Conservation (phyloP, 1,140 invertebrate species). For the Mercenaria mercenaria region DNA sequence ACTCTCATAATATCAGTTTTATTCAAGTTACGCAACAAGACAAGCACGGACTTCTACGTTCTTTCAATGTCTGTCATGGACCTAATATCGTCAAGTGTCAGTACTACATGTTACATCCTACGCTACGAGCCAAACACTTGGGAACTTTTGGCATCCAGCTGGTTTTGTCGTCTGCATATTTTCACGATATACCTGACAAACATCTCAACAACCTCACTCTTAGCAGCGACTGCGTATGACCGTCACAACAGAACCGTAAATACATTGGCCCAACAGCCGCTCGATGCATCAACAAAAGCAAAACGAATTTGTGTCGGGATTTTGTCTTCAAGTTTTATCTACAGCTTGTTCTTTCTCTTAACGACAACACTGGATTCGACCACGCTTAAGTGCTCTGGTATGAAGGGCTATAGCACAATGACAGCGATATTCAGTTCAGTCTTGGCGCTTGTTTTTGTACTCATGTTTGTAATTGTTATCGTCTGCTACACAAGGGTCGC, state of each 20-base stretch:
- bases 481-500: background rate
- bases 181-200: background rate
- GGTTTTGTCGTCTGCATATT: background rate
- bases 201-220: background rate
- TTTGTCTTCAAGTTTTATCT: background rate
- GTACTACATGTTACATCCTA: background rate
- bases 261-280: no score
- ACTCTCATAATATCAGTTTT: background rate
- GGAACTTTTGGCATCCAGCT: background rate
- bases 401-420: background rate
- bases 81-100: background rate
- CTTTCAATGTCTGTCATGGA: background rate
- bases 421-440: background rate
- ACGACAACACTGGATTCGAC: background rate
- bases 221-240: background rate
- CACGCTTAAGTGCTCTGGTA: background rate
- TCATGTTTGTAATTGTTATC: background rate
- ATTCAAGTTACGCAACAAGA: background rate
- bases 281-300: background rate
- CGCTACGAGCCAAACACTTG: background rate
- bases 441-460: background rate
- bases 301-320: background rate
- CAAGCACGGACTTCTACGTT: background rate
- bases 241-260: background rate
- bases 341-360: background rate